phyloP scores from a whole-genome alignment of 1,140 invertebrate genomes.

The Ladona fulva region DNA sequence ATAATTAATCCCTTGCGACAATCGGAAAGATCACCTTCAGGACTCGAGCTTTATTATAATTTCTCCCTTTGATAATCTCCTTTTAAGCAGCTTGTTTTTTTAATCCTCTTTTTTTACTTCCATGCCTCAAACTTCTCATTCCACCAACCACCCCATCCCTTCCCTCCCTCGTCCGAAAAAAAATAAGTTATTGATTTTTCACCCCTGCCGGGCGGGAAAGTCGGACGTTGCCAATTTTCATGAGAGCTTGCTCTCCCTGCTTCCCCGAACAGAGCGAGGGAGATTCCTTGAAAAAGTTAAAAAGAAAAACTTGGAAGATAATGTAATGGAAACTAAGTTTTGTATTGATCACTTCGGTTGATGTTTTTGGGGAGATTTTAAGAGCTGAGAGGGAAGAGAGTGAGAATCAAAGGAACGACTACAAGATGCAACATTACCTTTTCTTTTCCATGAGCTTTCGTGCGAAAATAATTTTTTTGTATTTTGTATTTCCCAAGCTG shows the following conservation, averaged over 20 bases:
- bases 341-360: not conserved
- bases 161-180: not conserved
- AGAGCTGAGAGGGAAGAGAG: not conserved
- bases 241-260: not conserved
- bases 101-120: not conserved
- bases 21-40: not conserved
- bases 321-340: constrained; percentile 9
- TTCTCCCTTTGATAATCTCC: not conserved
- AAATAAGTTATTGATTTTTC: constrained; percentile 11
- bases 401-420: not conserved
- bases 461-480: no score
- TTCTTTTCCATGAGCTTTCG: no score
- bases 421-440: no score
- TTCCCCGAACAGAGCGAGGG: not conserved
- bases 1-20: not conserved
- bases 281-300: constrained; percentile 1
- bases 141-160: not conserved
- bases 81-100: not conserved
- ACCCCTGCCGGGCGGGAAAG: not conserved
- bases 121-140: not conserved
- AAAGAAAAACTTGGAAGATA: constrained; percentile 2
- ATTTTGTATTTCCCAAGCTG: no score
- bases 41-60: not conserved
- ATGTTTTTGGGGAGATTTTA: not conserved
- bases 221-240: constrained; percentile 4